These are phyloP conservation scores for Poliocrania exsul DNA, from an alignment of 2,797 vertebrate genomes.

Conservation along the genomic window DNA sequence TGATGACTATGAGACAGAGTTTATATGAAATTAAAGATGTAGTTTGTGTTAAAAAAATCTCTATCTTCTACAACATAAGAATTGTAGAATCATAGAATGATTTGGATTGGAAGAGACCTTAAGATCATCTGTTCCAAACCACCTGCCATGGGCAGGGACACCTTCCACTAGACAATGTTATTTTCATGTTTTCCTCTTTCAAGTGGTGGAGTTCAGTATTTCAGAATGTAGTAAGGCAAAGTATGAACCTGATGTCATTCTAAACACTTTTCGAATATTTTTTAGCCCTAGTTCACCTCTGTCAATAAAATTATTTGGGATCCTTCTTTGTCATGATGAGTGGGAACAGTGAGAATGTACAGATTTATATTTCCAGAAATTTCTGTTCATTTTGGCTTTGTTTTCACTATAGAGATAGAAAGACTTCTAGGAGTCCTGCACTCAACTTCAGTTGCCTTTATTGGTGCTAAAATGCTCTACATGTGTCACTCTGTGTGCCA, in stretches of 20 bases:
- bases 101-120: neutral
- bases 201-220: neutral
- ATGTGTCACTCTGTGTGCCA: neutral
- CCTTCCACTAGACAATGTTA: neutral
- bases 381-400: neutral
- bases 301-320: neutral
- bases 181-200: neutral
- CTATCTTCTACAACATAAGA: neutral
- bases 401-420: neutral
- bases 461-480: neutral
- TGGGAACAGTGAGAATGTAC: neutral
- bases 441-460: neutral
- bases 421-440: neutral
- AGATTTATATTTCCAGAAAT: neutral
- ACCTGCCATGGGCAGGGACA: neutral
- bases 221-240: neutral
- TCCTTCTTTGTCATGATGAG: neutral
- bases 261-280: neutral
- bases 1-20: neutral
- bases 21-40: neutral
- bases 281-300: neutral
- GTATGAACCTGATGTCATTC: neutral
- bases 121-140: neutral
- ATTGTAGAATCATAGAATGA: neutral
- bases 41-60: neutral